Evolutionary conservation across 2,797 vertebrate species (phyloP).

Genomic region (Scleropages formosus): DNA sequence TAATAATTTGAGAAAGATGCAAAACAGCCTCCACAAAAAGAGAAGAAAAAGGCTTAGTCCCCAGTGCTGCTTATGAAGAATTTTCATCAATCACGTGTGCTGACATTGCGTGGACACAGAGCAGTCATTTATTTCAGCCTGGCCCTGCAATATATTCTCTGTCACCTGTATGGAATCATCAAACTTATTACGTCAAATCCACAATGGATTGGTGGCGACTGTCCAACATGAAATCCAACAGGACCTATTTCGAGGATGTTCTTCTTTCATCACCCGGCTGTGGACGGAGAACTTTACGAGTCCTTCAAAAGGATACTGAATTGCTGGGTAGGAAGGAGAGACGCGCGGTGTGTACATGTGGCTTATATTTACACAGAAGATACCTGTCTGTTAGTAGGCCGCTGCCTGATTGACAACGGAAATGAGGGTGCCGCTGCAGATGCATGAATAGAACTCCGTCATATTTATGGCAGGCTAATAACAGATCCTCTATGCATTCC

Average conservation of each 20-base stretch:
- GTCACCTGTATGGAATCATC: background rate
- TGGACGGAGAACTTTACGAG: background rate
- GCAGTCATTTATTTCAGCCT: background rate
- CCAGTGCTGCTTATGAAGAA: background rate
- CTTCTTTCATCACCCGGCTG: background rate
- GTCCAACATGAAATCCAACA: background rate
- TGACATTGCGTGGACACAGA: background rate
- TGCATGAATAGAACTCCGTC: conserved; percentile 11
- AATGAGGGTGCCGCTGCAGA: conserved; percentile 17
- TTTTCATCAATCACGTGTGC: conserved; percentile 3
- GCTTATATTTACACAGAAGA: background rate
- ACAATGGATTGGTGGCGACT: background rate
- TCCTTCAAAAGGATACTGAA: background rate
- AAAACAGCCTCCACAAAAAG: background rate
- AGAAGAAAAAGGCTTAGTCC: background rate
- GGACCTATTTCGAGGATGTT: background rate
- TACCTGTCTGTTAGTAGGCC: conserved; percentile 19
- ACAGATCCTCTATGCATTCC: conserved; percentile 21
- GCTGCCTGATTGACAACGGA: conserved; percentile 18
- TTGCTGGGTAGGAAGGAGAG: background rate
- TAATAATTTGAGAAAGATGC: background rate
- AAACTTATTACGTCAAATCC: background rate
- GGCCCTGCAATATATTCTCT: background rate
- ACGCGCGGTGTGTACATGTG: conserved; percentile 6
- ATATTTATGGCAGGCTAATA: conserved; percentile 21